These are phyloP conservation scores for Zaprionus ornatus DNA, from an alignment of 1,140 invertebrate species.

Conservation along the genomic window DNA sequence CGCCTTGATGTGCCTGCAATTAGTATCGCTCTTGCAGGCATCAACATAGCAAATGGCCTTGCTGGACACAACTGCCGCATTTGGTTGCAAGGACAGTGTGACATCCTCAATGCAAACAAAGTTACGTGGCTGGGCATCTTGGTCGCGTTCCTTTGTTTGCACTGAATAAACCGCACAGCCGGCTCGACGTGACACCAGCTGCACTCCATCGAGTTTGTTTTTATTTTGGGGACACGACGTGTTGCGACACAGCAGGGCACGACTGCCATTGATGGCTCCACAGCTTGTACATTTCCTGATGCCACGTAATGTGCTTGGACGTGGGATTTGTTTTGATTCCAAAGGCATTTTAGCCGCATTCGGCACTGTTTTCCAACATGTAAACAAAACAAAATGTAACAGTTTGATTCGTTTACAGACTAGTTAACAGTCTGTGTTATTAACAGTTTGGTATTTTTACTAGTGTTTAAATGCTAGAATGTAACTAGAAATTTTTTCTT, in stretches of 20 bases:
- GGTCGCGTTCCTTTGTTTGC: constrained; percentile 54
- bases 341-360: constrained; percentile 16
- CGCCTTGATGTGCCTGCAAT: constrained; percentile 69
- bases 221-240: constrained; percentile 56
- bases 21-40: constrained; percentile 41
- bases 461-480: neutral
- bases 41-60: constrained; percentile 74
- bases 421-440: neutral
- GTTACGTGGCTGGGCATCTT: constrained; percentile 59
- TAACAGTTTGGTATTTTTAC: constrained; percentile 4
- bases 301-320: constrained; percentile 52
- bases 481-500: too few relatives aligned
- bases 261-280: constrained; percentile 69
- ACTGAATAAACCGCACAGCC: constrained; percentile 64
- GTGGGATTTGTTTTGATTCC: constrained; percentile 26
- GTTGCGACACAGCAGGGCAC: constrained; percentile 66
- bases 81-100: constrained; percentile 52
- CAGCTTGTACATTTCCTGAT: constrained; percentile 67
- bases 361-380: neutral
- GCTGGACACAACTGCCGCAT: constrained; percentile 68
- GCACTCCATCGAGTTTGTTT: constrained; percentile 65
- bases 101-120: constrained; percentile 71
- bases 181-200: constrained; percentile 47
- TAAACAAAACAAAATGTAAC: neutral
- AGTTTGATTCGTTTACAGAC: neutral